Conservation (phyloP, 2,888 invertebrate genomes). For the Anagyrus pseudococci region DNA sequence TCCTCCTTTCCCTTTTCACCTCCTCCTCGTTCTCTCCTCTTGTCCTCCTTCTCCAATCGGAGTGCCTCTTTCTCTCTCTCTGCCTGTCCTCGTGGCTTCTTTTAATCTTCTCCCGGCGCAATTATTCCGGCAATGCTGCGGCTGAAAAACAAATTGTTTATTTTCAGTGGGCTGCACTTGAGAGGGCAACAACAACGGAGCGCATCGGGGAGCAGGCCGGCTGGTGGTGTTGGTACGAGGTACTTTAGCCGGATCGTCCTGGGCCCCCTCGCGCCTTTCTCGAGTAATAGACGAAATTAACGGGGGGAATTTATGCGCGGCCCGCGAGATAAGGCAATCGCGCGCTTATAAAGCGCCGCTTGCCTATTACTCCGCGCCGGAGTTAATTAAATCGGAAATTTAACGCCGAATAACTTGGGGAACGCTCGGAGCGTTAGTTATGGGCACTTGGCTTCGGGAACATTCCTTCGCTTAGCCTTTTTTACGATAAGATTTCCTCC, state of each 20-base stretch:
- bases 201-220: too few species aligned
- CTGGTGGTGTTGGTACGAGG: too few species aligned
- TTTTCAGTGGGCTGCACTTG: too few species aligned
- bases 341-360: neutral
- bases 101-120: constrained; percentile 21
- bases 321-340: neutral
- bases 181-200: too few species aligned
- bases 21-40: constrained; percentile 4
- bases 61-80: neutral
- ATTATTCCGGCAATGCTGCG: constrained; percentile 23
- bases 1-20: constrained; percentile 3
- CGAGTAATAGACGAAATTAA: neutral
- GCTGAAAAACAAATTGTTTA: constrained; percentile 30
- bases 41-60: neutral
- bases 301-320: too few species aligned
- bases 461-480: too few species aligned
- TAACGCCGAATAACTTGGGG: neutral
- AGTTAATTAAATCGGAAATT: neutral
- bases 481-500: too few species aligned
- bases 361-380: neutral
- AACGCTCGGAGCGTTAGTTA: neutral
- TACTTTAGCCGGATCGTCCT: too few species aligned
- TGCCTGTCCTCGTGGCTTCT: constrained; percentile 9
- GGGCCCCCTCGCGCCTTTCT: neutral
- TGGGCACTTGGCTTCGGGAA: too few species aligned